Evolutionary conservation across 2,797 vertebrate genomes (phyloP), one percentile per base, ranked within the genome.

Genomic region (Chloroceryle amazona): DNA sequence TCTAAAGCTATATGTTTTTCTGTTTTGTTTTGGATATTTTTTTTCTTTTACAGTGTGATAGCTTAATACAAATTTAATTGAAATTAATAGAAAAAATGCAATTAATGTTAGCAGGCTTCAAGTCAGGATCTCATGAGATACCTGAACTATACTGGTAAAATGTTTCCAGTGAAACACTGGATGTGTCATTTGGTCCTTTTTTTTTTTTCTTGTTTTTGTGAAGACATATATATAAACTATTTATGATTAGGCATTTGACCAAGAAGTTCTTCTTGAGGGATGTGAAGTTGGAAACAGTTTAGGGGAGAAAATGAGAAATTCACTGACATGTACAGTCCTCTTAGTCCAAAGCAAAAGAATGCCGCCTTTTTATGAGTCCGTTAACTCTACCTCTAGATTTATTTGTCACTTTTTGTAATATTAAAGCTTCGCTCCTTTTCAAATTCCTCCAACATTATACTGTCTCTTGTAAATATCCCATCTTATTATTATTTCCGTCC

Each of bases 231-330:
- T 80, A 89, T 92, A 97, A 92, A 87, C 47, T 93, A 89, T 67
- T 94, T 96, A 73, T 13, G 46, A 88, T 94, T 94, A 93, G 87
- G 87, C 86, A 89, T 87, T 81, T 92, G 52, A 46, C 82, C 81
- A 96, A 74, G 42, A 85, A 70, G 21, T 86, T 96, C 94, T 96
- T 96, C 55, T 88, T 87, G 58, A 96, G 90, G 58, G 81, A 76
- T 95, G 49, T 61, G 92, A 97, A 94, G 68, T 90, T 97, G 73
- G 89, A 96, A 95, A 90, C 41, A 35, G 31, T 81, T 31, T 90
- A 49, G 35, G 47, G 39, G 14, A 89, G 70, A 91, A 94, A 93
- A 89, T 62, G 41, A 86, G 39, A 79, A 93, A 75, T 93, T 96
- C 73, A 51, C 63, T 57, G 52, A 81, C 65, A 80, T 0, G 5